Conservation (phyloP, 2,888 invertebrate genomes). For the Macrophya annulata region DNA sequence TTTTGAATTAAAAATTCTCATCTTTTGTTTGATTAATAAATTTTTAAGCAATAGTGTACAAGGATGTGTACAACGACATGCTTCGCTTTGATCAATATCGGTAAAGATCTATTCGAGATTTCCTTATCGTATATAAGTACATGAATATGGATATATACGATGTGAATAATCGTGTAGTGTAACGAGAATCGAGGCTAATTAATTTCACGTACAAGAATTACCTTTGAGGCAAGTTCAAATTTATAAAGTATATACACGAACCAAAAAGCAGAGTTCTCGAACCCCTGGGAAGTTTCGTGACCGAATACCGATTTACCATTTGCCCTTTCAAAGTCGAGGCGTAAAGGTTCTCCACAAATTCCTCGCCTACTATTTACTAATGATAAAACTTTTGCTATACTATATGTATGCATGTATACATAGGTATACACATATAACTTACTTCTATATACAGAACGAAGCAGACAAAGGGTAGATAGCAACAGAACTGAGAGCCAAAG, state of each 20-base stretch:
- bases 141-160: neutral
- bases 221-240: neutral
- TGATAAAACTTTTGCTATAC: conserved; percentile 40
- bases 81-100: neutral
- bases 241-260: conserved; percentile 31
- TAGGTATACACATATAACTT: neutral
- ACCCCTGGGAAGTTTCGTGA: conserved; percentile 18
- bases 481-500: neutral
- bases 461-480: conserved; percentile 18
- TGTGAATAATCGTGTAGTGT: neutral
- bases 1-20: neutral
- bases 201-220: conserved; percentile 18
- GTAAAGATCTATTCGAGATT: neutral
- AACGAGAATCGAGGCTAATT: conserved; percentile 12
- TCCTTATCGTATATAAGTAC: neutral
- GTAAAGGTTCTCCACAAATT: conserved; percentile 23
- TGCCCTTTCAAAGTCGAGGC: neutral
- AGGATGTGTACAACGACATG: neutral
- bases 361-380: conserved; percentile 27
- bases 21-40: neutral
- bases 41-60: neutral
- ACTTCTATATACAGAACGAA: neutral
- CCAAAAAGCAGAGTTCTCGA: conserved; percentile 19
- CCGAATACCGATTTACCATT: conserved; percentile 36
- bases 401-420: too few relatives aligned